Evolutionary conservation across 2,888 invertebrate genomes (phyloP).

Genomic region (Epiblema foenella): DNA sequence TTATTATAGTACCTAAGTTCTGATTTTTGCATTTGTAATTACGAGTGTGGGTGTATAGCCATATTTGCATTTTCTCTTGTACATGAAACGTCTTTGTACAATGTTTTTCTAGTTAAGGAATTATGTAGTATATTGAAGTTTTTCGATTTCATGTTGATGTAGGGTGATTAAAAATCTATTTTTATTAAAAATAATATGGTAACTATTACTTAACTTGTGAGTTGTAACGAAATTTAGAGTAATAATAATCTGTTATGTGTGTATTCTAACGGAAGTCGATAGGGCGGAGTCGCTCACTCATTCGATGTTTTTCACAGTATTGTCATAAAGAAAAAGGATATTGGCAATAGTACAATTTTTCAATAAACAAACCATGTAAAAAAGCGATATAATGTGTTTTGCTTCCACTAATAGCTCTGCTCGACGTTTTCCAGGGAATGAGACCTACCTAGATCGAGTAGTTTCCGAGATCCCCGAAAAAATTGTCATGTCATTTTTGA

Average conservation of each 20-base stretch:
- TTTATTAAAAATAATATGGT: slow-evolving; percentile 53
- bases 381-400: slow-evolving; percentile 55
- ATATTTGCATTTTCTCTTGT: slow-evolving; percentile 25
- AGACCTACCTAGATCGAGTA: too few species aligned
- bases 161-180: slow-evolving; percentile 60
- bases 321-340: slow-evolving; percentile 64
- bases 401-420: neutral
- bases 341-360: slow-evolving; percentile 72
- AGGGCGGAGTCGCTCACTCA: slow-evolving; percentile 54
- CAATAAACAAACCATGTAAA: slow-evolving; percentile 72
- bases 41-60: slow-evolving; percentile 12
- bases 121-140: slow-evolving; percentile 47
- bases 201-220: slow-evolving; percentile 43
- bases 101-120: slow-evolving; percentile 42
- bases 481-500: too few species aligned
- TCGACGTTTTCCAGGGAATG: too few species aligned
- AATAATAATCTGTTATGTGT: slow-evolving; percentile 62
- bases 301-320: slow-evolving; percentile 68
- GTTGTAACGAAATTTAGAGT: slow-evolving; percentile 60
- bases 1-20: slow-evolving; percentile 1
- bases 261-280: slow-evolving; percentile 54
- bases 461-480: too few species aligned
- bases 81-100: slow-evolving; percentile 32
- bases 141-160: slow-evolving; percentile 56
- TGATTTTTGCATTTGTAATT: slow-evolving; percentile 22